phyloP scores from a whole-genome alignment of 2,888 invertebrate species.

The Dromius quadrimaculatus region DNA sequence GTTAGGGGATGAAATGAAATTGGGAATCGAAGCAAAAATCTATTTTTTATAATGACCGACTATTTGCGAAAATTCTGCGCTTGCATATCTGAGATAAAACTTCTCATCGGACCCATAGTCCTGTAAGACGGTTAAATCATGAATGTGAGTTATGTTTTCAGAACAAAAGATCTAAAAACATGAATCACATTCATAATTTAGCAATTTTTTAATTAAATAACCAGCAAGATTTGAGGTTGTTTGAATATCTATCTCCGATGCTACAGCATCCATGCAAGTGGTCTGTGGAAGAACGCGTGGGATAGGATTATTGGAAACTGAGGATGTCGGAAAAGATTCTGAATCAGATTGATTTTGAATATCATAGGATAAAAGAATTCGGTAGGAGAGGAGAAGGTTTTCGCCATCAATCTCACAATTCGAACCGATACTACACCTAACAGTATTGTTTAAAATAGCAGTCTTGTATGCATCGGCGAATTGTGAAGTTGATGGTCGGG shows the following conservation, averaged over 20 bases:
- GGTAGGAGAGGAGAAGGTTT: background rate
- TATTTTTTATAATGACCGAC: too few relatives aligned
- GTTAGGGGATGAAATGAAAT: too few relatives aligned
- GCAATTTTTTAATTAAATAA: background rate
- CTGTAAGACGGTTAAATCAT: too few relatives aligned
- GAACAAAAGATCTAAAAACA: too few relatives aligned
- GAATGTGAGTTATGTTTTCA: too few relatives aligned
- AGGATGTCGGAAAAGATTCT: background rate
- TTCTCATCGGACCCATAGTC: too few relatives aligned
- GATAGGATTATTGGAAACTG: background rate
- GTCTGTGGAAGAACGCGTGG: background rate
- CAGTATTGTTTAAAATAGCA: background rate
- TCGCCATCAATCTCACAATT: constrained; percentile 5
- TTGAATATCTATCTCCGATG: background rate
- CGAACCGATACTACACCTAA: background rate
- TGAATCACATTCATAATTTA: too few relatives aligned
- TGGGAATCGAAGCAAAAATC: too few relatives aligned
- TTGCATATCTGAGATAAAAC: too few relatives aligned
- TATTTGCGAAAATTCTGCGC: too few relatives aligned
- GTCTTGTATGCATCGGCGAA: background rate
- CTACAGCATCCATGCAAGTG: background rate
- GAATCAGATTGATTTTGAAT: background rate
- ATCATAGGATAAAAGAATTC: background rate
- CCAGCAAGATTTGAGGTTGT: background rate
- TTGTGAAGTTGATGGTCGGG: background rate